Base-by-base conservation (phyloP, 2,113 vertebrate genomes). In the Chitala chitala region DNA sequence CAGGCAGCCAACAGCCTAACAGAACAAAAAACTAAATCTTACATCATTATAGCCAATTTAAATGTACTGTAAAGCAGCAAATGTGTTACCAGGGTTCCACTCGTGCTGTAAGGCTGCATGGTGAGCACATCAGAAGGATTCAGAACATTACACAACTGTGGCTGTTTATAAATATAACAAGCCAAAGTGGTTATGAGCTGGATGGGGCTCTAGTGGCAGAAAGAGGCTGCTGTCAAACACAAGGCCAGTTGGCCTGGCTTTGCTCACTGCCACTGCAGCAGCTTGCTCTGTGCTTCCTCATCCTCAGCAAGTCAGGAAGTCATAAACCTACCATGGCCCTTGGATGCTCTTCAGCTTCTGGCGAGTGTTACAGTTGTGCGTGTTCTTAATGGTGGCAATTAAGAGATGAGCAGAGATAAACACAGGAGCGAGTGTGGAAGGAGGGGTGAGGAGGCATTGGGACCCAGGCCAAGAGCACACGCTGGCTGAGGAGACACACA, bases 141-240 rank as follows among this genome's bases (percentile, higher is more conserved):
- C 8, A 5, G 70, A 61, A 71, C 5, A 72, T 48, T 78, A 72
- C 73, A 54, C 13, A 50, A 64, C 33, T 66, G 44, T 63, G 51
- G 48, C 54, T 70, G 56, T 66, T 76, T 71, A 81, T 81, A 77
- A 78, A 48, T 50, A 74, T 36, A 79, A 78, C 29, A 55, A 70
- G 44, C 66, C 38, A 12, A 36, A 24, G 63, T 61, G 50, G 55
- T 48, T 75, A 61, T 9, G 74, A 36, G 72, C 59, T 22, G 22
- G 36, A 74, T 20, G 48, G 36, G 42, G 33, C 1, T 6, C 59
- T 69, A 72, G 71, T 58, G 10, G 68, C 55, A 53, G 33, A 75
- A 77, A n/a, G n/a, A 5, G 9, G 24, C 75, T n/a, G 46, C 36
- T 9, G 56, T 5, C 15, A 59, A 48, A 75, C 77, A 64, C 71